Conservation (phyloP, 2,888 invertebrate species). For the Drosophila meridiana region DNA sequence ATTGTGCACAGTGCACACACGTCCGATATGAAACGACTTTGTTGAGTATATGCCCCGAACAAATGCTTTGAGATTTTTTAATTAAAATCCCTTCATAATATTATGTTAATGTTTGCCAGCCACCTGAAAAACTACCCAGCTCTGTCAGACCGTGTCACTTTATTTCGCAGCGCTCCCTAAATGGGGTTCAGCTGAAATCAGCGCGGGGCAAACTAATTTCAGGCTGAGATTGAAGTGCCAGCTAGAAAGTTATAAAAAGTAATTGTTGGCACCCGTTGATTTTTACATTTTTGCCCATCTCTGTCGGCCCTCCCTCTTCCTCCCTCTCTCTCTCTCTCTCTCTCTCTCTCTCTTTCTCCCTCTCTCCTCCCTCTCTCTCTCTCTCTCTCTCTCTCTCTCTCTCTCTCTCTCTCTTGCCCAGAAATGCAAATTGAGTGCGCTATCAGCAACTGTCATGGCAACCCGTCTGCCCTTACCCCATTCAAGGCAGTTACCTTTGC, state of each 20-base stretch:
- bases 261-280: conserved; percentile 70
- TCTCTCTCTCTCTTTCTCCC: not conserved
- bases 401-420: conserved; percentile 10
- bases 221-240: conserved; percentile 74
- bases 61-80: conserved; percentile 68
- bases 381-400: not conserved
- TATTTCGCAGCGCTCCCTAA: conserved; percentile 3
- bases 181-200: conserved; percentile 45
- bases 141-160: conserved; percentile 32
- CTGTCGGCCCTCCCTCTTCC: not conserved
- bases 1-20: conserved; percentile 52
- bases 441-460: conserved; percentile 71
- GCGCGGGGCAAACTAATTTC: conserved; percentile 62
- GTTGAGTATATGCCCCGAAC: conserved; percentile 45
- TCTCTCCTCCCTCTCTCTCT: too few relatives aligned
- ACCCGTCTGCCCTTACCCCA: conserved; percentile 1
- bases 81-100: conserved; percentile 80
- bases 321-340: not conserved
- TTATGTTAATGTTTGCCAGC: conserved; percentile 72
- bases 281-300: conserved; percentile 18
- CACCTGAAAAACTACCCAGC: conserved; percentile 60
- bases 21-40: conserved; percentile 60
- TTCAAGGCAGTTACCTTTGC: conserved; percentile 1
- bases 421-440: conserved; percentile 80
- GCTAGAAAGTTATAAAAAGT: conserved; percentile 80